Conservation (phyloP, 2,888 invertebrate species). For the Orthosia gothica region DNA sequence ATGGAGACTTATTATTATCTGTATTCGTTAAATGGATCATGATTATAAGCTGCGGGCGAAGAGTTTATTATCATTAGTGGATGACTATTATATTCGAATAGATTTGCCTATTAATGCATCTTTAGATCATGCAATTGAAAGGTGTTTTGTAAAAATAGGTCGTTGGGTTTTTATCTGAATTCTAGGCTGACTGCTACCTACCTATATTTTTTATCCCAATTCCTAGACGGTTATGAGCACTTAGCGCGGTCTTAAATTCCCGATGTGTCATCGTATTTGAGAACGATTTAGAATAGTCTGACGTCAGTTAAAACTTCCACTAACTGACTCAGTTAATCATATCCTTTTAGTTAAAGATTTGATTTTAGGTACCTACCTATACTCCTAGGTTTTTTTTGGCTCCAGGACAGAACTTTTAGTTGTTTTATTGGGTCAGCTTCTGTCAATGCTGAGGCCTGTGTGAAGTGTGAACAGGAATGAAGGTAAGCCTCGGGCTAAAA, state of each 20-base stretch:
- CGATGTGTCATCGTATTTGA: conserved; percentile 37
- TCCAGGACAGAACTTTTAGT: no score
- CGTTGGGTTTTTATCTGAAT: background rate
- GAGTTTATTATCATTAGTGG: conserved; percentile 32
- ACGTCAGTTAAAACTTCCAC: conserved; percentile 28
- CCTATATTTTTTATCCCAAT: conserved; percentile 17
- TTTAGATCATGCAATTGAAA: conserved; percentile 16
- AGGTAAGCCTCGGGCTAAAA: no score
- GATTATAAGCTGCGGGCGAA: conserved; percentile 64
- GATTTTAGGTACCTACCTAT: background rate
- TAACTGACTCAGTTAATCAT: background rate
- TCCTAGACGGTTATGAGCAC: conserved; percentile 10
- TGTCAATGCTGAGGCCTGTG: no score
- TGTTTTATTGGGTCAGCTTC: no score
- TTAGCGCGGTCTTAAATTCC: conserved; percentile 23
- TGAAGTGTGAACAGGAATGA: no score
- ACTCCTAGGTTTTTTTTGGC: background rate
- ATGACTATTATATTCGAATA: conserved; percentile 21
- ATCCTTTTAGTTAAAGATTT: conserved; percentile 4
- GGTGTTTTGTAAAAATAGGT: conserved; percentile 6
- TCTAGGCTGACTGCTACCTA: no score
- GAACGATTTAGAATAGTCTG: conserved; percentile 7
- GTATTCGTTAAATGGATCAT: conserved; percentile 70
- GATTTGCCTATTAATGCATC: conserved; percentile 5
- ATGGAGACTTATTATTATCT: conserved; percentile 68